Evolutionary conservation across 2,113 vertebrate genomes (phyloP).

Genomic region (Pluvianellus socialis): DNA sequence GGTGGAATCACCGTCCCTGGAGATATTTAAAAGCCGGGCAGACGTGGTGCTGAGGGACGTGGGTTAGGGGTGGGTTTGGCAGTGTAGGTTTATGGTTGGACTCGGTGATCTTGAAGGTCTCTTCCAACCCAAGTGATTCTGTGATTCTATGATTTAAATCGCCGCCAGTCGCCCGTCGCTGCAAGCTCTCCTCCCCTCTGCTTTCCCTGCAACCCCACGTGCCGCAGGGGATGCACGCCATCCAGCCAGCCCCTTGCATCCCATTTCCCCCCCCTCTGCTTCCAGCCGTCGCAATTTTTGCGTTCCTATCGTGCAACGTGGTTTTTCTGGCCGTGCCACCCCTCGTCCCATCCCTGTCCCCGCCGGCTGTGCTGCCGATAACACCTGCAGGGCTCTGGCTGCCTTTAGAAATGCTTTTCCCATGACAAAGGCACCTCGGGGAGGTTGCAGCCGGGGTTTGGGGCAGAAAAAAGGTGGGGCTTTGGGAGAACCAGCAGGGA

Average conservation of each 20-base stretch:
- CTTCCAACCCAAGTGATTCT: too few relatives aligned
- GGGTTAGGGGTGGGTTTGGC: too few relatives aligned
- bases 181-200: not conserved
- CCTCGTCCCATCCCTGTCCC: not conserved
- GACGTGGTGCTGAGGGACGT: too few relatives aligned
- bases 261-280: too few relatives aligned
- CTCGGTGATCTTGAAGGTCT: too few relatives aligned
- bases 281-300: not conserved
- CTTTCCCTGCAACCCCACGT: accelerated
- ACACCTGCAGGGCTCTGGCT: too few relatives aligned
- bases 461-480: too few relatives aligned
- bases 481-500: not conserved
- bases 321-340: not conserved
- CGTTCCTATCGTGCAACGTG: not conserved
- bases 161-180: accelerated
- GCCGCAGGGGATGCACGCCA: not conserved
- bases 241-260: not conserved
- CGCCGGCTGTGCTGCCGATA: accelerated
- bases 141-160: not conserved
- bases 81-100: too few relatives aligned
- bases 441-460: too few relatives aligned
- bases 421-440: not conserved
- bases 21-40: too few relatives aligned
- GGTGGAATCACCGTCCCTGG: too few relatives aligned
- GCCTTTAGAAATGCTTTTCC: not conserved